These are phyloP conservation scores for Candoia aspera DNA, from an alignment of 2,113 vertebrate species.

Conservation along the genomic window DNA sequence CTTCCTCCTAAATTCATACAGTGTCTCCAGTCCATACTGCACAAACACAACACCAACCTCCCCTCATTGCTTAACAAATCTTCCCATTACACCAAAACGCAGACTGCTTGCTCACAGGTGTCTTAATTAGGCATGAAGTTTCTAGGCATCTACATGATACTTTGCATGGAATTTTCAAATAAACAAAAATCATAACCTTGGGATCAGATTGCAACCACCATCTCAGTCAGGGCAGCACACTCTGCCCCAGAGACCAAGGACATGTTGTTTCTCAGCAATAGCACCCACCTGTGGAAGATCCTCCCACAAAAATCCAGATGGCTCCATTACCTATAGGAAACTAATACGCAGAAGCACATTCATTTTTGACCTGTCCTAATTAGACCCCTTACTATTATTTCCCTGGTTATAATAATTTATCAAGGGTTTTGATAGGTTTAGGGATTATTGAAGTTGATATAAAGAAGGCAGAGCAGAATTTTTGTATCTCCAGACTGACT, in stretches of 20 bases:
- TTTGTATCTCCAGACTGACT: neutral
- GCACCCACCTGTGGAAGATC: neutral
- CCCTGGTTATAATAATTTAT: neutral
- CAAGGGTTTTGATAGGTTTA: neutral
- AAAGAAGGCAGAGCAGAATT: neutral
- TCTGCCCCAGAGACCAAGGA: neutral
- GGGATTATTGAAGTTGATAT: neutral
- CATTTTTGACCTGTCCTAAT: neutral
- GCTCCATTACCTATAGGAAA: neutral
- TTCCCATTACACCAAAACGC: neutral
- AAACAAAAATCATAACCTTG: neutral
- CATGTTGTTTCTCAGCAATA: neutral
- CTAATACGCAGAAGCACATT: neutral
- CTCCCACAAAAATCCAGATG: neutral
- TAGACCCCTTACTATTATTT: neutral
- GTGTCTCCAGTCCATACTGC: neutral
- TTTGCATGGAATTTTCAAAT: neutral
- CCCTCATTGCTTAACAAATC: neutral
- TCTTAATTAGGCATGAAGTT: neutral
- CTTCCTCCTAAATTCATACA: neutral
- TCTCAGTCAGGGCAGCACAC: neutral
- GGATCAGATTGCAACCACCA: neutral
- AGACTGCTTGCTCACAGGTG: neutral
- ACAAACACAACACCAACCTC: neutral
- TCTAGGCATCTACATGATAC: neutral